Conservation (phyloP, 2,888 invertebrate genomes). For the Adelphocoris suturalis region DNA sequence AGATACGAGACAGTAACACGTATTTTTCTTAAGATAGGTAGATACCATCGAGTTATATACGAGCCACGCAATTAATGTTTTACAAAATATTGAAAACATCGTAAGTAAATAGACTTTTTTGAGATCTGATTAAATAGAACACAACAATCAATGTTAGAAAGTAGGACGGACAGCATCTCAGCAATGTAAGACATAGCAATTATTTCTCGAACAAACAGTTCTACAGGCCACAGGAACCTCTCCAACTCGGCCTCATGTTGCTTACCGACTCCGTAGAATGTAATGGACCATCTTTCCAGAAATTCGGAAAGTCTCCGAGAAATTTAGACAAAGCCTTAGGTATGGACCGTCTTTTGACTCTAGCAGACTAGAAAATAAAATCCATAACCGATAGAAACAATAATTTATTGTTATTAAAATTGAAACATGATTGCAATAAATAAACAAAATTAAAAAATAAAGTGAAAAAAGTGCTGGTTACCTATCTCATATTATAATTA, state of each 20-base stretch:
- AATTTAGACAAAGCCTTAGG: slow-evolving; percentile 57
- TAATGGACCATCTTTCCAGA: slow-evolving; percentile 54
- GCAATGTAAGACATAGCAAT: neutral
- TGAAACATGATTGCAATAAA: neutral
- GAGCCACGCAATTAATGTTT: too few species aligned
- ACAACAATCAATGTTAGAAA: slow-evolving; percentile 16
- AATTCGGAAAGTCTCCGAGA: slow-evolving; percentile 59
- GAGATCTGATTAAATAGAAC: neutral
- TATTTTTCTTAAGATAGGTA: too few species aligned
- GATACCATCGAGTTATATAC: too few species aligned
- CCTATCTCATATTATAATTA: too few species aligned
- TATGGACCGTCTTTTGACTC: slow-evolving; percentile 50
- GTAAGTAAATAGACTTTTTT: neutral
- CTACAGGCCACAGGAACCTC: too few species aligned
- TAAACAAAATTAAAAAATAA: neutral
- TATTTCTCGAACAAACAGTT: neutral
- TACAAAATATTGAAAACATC: too few species aligned
- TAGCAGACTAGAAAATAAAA: slow-evolving; percentile 68
- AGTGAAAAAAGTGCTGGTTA: neutral
- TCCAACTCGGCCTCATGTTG: neutral
- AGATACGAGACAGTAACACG: too few species aligned
- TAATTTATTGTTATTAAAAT: neutral
- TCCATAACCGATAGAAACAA: neutral
- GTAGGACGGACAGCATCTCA: neutral
- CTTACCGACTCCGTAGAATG: slow-evolving; percentile 54